Percentiles rank a stretch among this genome's conserved stretches.
These are phyloP conservation scores for Sarcophaga rosellei DNA, from an alignment of 2,888 invertebrate species.

Conservation along the genomic window DNA sequence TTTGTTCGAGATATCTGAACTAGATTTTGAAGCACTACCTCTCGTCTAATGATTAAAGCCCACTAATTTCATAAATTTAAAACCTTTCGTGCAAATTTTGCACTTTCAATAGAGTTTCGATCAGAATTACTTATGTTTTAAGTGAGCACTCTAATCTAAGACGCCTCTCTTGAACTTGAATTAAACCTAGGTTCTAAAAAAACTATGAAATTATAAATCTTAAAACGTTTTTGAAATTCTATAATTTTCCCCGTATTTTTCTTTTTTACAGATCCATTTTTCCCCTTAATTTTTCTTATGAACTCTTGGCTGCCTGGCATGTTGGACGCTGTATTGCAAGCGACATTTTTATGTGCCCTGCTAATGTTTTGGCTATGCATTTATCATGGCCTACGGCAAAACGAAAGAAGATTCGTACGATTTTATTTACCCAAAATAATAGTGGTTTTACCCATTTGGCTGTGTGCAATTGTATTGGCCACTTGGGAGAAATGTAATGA, in stretches of 20 bases:
- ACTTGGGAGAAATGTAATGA: constrained; percentile 96
- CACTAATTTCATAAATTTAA: too few relatives aligned
- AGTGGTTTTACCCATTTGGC: constrained; percentile 93
- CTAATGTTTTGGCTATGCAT: constrained; percentile 97
- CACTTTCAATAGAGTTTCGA: too few relatives aligned
- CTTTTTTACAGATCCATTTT: constrained; percentile 91
- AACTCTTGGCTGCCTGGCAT: constrained; percentile 96
- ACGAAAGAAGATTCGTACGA: constrained; percentile 90
- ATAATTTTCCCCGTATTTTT: background rate
- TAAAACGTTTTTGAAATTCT: too few relatives aligned
- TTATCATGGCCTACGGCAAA: constrained; percentile 97
- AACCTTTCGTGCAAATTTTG: too few relatives aligned
- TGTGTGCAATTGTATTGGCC: constrained; percentile 91
- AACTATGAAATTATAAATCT: too few relatives aligned
- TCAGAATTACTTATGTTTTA: too few relatives aligned
- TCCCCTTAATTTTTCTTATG: constrained; percentile 93
- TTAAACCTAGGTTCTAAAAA: too few relatives aligned
- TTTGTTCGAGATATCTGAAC: too few relatives aligned
- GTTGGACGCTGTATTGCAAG: constrained; percentile 94
- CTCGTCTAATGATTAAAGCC: too few relatives aligned
- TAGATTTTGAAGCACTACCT: too few relatives aligned
- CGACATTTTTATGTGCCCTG: constrained; percentile 92
- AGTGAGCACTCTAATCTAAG: too few relatives aligned
- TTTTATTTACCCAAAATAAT: constrained; percentile 96
- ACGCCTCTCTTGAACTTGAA: too few relatives aligned